phyloP scores from a whole-genome alignment of 2,888 invertebrate species.

The Pimpla rufipes region DNA sequence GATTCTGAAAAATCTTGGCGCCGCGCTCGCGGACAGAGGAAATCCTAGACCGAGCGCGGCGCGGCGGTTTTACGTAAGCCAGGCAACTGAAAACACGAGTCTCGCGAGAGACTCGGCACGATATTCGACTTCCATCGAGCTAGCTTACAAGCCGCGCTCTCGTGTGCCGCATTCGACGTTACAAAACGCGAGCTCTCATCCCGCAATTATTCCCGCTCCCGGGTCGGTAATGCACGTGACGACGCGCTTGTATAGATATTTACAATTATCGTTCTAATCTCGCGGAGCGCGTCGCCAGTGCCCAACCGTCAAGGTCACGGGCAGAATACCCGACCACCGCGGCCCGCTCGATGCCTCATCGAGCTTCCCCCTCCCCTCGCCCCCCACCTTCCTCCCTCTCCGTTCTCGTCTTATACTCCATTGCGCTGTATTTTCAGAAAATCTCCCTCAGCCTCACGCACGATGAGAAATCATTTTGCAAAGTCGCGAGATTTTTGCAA shows the following conservation, averaged over 20 bases:
- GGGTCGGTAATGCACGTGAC: not conserved
- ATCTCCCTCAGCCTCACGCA: not conserved
- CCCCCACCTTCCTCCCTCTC: not conserved
- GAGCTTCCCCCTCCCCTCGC: constrained; percentile 1
- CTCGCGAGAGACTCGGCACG: not conserved
- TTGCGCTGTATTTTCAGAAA: not conserved
- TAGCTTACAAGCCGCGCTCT: not conserved
- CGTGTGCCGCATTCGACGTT: not conserved
- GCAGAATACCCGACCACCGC: constrained; percentile 55
- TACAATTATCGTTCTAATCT: constrained; percentile 15
- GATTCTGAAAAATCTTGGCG: not conserved
- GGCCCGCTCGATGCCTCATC: constrained; percentile 49
- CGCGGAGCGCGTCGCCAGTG: constrained; percentile 28
- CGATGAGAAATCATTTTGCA: not conserved
- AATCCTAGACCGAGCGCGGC: not conserved
- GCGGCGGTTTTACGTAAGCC: constrained; percentile 16
- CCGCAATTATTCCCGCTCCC: constrained; percentile 1
- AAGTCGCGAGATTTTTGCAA: too few species aligned
- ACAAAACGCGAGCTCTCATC: constrained; percentile 7
- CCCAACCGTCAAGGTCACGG: constrained; percentile 64
- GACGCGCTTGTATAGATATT: not conserved
- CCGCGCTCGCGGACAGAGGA: not conserved
- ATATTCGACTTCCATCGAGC: constrained; percentile 5
- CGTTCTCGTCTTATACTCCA: not conserved
- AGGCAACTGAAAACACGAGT: not conserved